These are phyloP conservation scores for Tetragonisca angustula DNA, from an alignment of 2,888 invertebrate genomes.

Conservation along the genomic window DNA sequence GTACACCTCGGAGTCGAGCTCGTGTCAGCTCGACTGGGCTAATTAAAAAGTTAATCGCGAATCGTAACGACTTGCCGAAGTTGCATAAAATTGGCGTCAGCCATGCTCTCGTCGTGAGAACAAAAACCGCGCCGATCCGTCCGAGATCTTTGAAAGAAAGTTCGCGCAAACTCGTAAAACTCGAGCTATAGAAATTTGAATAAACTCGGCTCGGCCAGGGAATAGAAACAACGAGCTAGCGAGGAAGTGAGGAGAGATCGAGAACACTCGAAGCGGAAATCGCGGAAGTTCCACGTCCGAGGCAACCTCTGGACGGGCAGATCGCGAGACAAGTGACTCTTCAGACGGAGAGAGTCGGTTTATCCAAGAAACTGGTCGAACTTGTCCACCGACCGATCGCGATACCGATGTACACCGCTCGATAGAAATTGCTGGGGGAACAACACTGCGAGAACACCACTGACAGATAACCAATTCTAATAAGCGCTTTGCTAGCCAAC, in stretches of 20 bases:
- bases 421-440: conserved; percentile 9
- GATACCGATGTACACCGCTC: background rate
- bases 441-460: background rate
- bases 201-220: background rate
- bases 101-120: background rate
- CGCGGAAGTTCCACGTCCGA: background rate
- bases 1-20: too few species aligned
- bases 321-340: conserved; percentile 21
- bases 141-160: background rate
- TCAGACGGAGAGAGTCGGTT: conserved; percentile 2
- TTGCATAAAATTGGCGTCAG: background rate
- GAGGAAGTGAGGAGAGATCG: background rate
- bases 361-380: conserved; percentile 29
- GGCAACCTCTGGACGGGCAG: background rate
- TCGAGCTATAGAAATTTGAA: background rate
- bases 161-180: background rate
- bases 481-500: conserved; percentile 15
- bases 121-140: background rate
- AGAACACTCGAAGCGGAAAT: conserved; percentile 14
- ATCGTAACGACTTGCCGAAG: background rate
- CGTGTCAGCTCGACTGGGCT: too few species aligned
- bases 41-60: background rate
- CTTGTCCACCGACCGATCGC: background rate
- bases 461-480: conserved; percentile 42
- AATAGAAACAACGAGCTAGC: background rate